Evolutionary conservation across 2,113 vertebrate species (phyloP), one percentile per base, ranked within the genome.

Genomic region (Ictalurus punctatus): DNA sequence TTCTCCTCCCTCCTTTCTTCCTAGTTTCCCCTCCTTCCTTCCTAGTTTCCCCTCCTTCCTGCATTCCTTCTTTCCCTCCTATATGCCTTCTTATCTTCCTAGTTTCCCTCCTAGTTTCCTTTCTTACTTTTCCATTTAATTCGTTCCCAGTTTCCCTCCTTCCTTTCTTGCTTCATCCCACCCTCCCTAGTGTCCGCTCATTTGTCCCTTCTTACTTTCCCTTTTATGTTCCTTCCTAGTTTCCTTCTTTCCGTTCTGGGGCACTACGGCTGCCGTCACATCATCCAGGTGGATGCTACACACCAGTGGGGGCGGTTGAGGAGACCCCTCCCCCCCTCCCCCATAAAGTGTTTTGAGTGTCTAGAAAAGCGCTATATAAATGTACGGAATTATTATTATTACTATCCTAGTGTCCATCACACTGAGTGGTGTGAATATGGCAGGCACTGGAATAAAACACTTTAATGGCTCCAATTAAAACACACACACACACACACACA

Each of bases 401-500:
- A 48, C 6, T 48, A 48, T 48, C 48, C 48, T 52, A 52, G 48
- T 1, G 1, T 69, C 65, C 65, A 30, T 30, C 3, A 0, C n/a
- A 34, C 13, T 34, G 14, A 71, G 13, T 71, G 30, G 17, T 40
- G 19, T 40, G n/a, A 37, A 19, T 40, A 40, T 74, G 1, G 23
- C 21, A 25, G 74, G 27, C 21, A 44, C 74, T 48, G 21, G 13
- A 48, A 48, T 40, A 74, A 74, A 74, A 30, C 5, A 1, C 63
- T 65, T 9, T 10, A 27, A 65, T 2, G 63, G 19, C 37, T 25
- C 40, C 8, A 14, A 27, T 27, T 27, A 25, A 10, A 12, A 4
- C 4, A 12, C 71, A 3, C 7, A 23, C 3, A 3, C 7, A 23
- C 3, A 3, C 7, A 23, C 3, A 3, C 7, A 23, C 3, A 3